Percentiles rank a stretch among this genome's conserved stretches.
Conservation (phyloP, 2,113 vertebrate genomes). For the Oriolus oriolus region DNA sequence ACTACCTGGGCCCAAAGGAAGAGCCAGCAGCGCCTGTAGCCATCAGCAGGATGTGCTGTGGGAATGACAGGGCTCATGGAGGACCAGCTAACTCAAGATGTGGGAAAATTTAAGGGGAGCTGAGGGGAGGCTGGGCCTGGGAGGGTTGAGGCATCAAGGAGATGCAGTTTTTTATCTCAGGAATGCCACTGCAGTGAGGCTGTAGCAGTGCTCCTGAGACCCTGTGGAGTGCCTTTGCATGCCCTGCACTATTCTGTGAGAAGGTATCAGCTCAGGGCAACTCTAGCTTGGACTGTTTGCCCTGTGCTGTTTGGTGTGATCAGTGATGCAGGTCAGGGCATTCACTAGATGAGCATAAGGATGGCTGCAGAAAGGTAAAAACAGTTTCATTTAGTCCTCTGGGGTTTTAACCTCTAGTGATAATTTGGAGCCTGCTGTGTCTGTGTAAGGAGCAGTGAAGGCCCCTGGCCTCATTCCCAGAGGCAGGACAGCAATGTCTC, state of each 20-base stretch:
- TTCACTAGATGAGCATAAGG: neutral
- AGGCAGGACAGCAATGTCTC: neutral
- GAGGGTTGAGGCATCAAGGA: neutral
- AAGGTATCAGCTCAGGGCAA: neutral
- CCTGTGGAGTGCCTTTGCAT: neutral
- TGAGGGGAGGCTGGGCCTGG: neutral
- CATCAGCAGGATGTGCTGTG: neutral
- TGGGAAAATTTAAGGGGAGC: neutral
- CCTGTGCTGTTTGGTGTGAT: neutral
- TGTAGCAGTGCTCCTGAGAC: neutral
- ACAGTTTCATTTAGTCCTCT: neutral
- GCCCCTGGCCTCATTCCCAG: neutral
- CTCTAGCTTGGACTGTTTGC: neutral
- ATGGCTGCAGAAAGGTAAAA: neutral
- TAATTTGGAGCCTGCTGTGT: neutral
- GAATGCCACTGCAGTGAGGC: neutral
- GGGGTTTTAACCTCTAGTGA: neutral
- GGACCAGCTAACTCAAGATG: neutral
- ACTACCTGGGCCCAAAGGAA: neutral
- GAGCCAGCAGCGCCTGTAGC: fast-evolving
- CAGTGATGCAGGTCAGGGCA: neutral
- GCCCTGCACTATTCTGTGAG: neutral
- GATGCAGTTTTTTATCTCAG: neutral
- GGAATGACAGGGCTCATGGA: neutral
- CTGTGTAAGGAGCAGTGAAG: neutral